Conservation (phyloP, 2,113 vertebrate species). For the Pleuronectes platessa region DNA sequence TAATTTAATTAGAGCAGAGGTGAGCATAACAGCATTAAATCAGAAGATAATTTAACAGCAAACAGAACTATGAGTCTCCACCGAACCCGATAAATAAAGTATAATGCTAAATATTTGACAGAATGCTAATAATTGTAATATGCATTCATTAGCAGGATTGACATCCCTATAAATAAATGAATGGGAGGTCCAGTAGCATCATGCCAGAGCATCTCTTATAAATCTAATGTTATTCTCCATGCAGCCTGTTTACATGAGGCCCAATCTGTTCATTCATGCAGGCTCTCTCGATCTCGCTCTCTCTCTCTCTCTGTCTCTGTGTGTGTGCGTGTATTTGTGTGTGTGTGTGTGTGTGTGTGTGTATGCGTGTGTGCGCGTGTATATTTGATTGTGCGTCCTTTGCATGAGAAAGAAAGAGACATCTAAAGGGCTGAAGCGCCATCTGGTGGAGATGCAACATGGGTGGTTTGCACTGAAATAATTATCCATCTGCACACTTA, state of each 20-base stretch:
- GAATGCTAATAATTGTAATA: constrained; percentile 63
- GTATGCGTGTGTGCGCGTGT: constrained; percentile 25
- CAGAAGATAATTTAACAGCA: constrained; percentile 27
- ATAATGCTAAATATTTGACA: constrained; percentile 69
- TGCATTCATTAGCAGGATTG: constrained; percentile 58
- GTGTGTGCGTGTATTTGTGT: constrained; percentile 33
- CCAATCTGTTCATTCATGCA: constrained; percentile 62
- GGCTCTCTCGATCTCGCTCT: neutral
- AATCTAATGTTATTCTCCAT: constrained; percentile 49
- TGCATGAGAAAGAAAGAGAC: constrained; percentile 4
- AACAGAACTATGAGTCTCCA: constrained; percentile 28
- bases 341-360: constrained; percentile 36
- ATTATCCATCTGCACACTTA: neutral
- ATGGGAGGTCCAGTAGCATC: constrained; percentile 49
- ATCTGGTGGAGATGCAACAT: constrained; percentile 77
- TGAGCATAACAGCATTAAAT: neutral
- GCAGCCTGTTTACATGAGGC: constrained; percentile 54
- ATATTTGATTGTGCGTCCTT: constrained; percentile 18
- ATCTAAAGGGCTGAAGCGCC: constrained; percentile 81
- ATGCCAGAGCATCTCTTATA: constrained; percentile 39
- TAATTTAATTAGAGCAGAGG: constrained; percentile 32
- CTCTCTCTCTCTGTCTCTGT: constrained; percentile 25
- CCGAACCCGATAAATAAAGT: constrained; percentile 54
- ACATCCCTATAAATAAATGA: constrained; percentile 66
- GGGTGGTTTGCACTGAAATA: neutral